Evolutionary conservation across 1,140 invertebrate species (phyloP).

Genomic region (Bombus picipes): DNA sequence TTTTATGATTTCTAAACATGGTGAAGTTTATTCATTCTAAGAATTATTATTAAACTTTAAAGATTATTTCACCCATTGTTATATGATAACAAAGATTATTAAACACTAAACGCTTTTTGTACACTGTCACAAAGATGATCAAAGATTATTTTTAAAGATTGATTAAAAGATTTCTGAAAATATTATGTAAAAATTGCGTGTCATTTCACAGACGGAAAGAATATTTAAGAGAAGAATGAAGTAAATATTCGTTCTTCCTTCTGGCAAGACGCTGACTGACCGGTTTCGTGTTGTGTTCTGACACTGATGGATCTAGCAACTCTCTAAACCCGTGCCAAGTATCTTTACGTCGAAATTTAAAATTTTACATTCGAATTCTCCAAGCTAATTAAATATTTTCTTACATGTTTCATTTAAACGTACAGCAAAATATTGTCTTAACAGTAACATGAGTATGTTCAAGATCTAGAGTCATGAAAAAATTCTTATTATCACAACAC

Average conservation of each 20-base stretch:
- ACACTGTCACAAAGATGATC: not conserved
- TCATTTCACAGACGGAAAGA: not conserved
- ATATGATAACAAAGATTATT: not conserved
- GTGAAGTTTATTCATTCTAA: not conserved
- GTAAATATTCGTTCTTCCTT: slow-evolving; percentile 43
- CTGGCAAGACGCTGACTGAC: slow-evolving; percentile 51
- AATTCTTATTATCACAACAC: not conserved
- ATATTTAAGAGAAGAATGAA: slow-evolving; percentile 25
- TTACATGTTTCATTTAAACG: not conserved
- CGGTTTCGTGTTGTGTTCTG: slow-evolving; percentile 45
- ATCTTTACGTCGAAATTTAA: not conserved
- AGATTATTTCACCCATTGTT: not conserved
- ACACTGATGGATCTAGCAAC: slow-evolving; percentile 53
- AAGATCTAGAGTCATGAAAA: not conserved
- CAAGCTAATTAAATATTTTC: not conserved
- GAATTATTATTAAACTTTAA: not conserved
- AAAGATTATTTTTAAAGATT: not conserved
- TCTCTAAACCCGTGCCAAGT: slow-evolving; percentile 31
- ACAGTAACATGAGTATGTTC: not conserved
- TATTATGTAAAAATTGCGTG: not conserved
- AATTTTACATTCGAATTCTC: not conserved
- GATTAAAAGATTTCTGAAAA: too few relatives aligned
- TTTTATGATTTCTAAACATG: slow-evolving; percentile 19
- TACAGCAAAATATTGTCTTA: not conserved
- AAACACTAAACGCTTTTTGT: not conserved